Evolutionary conservation across 2,888 invertebrate species (phyloP), one percentile per base, ranked within the genome.

Genomic region (Aphodius sticticus): DNA sequence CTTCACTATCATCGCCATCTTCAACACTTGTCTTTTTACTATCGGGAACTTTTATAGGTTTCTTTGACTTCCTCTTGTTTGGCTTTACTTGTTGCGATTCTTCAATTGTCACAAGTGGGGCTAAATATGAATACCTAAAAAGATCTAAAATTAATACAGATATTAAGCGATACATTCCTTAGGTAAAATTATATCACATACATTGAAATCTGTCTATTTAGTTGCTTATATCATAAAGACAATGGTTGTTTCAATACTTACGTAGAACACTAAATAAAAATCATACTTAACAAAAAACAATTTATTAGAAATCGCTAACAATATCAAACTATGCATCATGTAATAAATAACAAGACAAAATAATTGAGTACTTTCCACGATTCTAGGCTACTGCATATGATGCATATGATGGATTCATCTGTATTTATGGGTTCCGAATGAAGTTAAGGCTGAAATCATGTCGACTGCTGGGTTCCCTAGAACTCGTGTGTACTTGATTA

Each of bases 41-140:
- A 15, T 69, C 16, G 37, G 53, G 16, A 35, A 77, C 15, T 38
- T 70, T 80, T 35, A 71, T 71, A 16, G 75, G 38, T 37, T 9
- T 76, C 76, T 69, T 78, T 77, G 15, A 36, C 37, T 74, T 74
- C n/a, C 74, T 74, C 37, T 74, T 74, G 78, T 77, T 80, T 77
- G 74, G 74, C 26, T 71, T 69, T 70, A 12, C 53, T 76, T 74
- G 16, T 76, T 76, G 14, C 9, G 69, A 71, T 38, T 88, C 88
- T 15, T 86, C 84, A 81, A 88, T 84, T 77, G 86, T 87, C 77
- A 88, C 85, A 76, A 88, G 87, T 75, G 88, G 88, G 38, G 85
- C 86, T 82, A 88, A 85, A 80, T 84, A 85, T 74, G 86, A 86
- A 79, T 82, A 85, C 85, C 88, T 88, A 86, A 78, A 87, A 74